A percentile compares a stretch with the other conserved stretches of the same genome.
Conservation (phyloP, 2,888 invertebrate genomes). For the Drosophila tripunctata region DNA sequence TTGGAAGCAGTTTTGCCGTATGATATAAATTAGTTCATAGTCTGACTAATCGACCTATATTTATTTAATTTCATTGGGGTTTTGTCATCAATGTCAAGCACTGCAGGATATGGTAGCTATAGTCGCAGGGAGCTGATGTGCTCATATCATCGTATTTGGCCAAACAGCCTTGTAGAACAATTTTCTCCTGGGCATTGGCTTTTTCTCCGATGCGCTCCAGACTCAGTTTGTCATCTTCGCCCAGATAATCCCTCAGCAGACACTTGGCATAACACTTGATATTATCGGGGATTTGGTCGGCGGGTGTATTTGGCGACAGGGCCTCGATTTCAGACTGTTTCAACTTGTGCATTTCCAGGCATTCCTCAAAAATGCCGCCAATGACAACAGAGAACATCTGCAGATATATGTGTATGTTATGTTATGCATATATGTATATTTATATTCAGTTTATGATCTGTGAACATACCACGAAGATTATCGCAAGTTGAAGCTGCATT, state of each 20-base stretch:
- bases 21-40: neutral
- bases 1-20: neutral
- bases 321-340: conserved; percentile 14
- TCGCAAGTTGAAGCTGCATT: conserved; percentile 14
- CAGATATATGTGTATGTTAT: neutral
- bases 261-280: conserved; percentile 37
- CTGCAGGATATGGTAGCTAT: conserved; percentile 23
- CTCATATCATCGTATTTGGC: conserved; percentile 1
- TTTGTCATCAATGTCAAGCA: conserved; percentile 18
- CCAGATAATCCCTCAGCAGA: conserved; percentile 24
- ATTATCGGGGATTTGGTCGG: conserved; percentile 3
- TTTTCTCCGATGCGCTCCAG: conserved; percentile 11
- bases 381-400: neutral
- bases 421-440: neutral
- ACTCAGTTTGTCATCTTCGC: conserved; percentile 16
- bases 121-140: conserved; percentile 21
- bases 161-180: neutral
- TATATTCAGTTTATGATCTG: neutral
- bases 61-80: neutral
- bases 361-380: conserved; percentile 6
- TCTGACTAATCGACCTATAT: neutral
- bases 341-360: conserved; percentile 20
- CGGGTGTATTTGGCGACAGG: conserved; percentile 11
- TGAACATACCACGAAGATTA: conserved; percentile 6
- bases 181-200: conserved; percentile 20